Evolutionary conservation across 1,140 invertebrate genomes (phyloP), one percentile per base, ranked within the genome.

Genomic region (Drosophila watanabei): DNA sequence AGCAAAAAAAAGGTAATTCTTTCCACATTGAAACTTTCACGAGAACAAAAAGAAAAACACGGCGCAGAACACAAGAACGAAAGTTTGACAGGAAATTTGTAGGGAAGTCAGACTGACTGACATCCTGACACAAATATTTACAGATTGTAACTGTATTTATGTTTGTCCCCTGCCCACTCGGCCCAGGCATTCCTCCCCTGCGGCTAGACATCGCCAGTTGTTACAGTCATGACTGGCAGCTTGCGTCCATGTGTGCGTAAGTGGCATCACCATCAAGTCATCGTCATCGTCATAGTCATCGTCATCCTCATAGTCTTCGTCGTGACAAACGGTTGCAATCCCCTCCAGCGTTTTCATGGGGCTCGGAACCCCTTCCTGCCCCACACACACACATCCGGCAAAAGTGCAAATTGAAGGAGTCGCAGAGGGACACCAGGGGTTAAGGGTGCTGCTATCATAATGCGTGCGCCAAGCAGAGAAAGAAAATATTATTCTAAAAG

Each of bases 41-140:
- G 24, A 72, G 24, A 58, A 70, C 33, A 69, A 32, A 35, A 33
- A 66, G 45, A 57, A 56, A 39, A 49, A 43, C 16, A 28, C 16
- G 41, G 33, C 11, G n/a, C 14, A 4, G n/a, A 33, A 28, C 8
- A 57, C 11, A 13, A 28, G 54, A 59, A 30, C 10, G 45, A 73
- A 73, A 72, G 14, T 73, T 73, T 37, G 68, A 33, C 54, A 73
- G 70, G 68, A 73, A 37, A 72, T 72, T 60, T 73, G 71, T 41
- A 61, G 56, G 68, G 54, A 73, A 73, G 70, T 73, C 70, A 37
- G 56, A 71, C 52, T 70, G 69, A 72, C 65, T 72, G 65, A 61
- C 71, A 73, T 73, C 71, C 69, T 73, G 71, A 18, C 71, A 73
- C 71, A 73, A 78, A 78, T 78, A 78, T 78, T 78, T 69, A 58